Conservation (phyloP, 2,113 vertebrate genomes). For the Epinephelus fuscoguttatus region DNA sequence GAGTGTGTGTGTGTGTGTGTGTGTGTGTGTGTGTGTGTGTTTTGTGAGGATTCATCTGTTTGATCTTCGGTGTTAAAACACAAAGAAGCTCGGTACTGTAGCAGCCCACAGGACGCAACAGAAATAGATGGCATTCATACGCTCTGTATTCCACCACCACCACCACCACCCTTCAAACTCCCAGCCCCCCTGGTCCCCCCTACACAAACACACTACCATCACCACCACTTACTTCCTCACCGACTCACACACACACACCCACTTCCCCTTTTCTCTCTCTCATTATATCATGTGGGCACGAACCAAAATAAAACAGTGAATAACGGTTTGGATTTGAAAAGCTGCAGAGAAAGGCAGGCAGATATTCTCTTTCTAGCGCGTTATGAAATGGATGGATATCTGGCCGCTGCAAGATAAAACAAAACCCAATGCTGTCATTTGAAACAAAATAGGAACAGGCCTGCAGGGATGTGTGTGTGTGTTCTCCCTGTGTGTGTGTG, state of each 20-base stretch:
- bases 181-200: neutral
- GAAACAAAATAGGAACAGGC: slow-evolving; percentile 46
- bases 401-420: slow-evolving; percentile 47
- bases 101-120: slow-evolving; percentile 74
- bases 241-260: slow-evolving; percentile 58
- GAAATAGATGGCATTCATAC: slow-evolving; percentile 79
- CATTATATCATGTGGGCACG: slow-evolving; percentile 72
- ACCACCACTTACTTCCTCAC: slow-evolving; percentile 41
- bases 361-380: slow-evolving; percentile 39
- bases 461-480: slow-evolving; percentile 34
- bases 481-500: neutral
- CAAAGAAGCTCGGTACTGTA: slow-evolving; percentile 66
- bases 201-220: slow-evolving; percentile 27
- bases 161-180: slow-evolving; percentile 38
- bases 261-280: slow-evolving; percentile 63
- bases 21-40: neutral
- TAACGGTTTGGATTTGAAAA: slow-evolving; percentile 63
- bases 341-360: slow-evolving; percentile 47
- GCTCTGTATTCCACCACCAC: slow-evolving; percentile 44
- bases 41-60: slow-evolving; percentile 53
- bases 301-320: slow-evolving; percentile 77
- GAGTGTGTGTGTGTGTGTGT: neutral
- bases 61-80: slow-evolving; percentile 72
- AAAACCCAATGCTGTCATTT: slow-evolving; percentile 49
- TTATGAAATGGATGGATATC: slow-evolving; percentile 63